Base-by-base conservation (phyloP, 2,888 invertebrate genomes). In the Drosophila mimica region DNA sequence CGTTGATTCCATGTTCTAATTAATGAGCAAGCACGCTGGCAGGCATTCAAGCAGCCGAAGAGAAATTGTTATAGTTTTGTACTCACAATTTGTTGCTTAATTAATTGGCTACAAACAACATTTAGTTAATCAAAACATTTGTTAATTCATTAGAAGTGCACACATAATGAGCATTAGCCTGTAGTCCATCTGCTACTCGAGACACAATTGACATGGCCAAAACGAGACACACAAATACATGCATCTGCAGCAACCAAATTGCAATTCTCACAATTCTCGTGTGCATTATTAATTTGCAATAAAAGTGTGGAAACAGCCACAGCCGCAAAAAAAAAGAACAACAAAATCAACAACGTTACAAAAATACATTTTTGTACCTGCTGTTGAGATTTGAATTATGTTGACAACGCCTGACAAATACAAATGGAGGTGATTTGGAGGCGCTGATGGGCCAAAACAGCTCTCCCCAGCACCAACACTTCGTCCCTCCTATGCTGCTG, bases 381-480 rank as follows among this genome's bases (percentile, higher is more conserved):
- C 81, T 61, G 81, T 76, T 76, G 72, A 70, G 74, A 71, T 75
- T 79, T 89, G 88, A 87, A 89, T 87, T 89, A 89, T 89, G 87
- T 72, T 89, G 87, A 87, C 87, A 84, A 88, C 83, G 81, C 68
- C 75, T 82, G 89, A 88, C 88, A 85, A 71, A 85, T 83, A 91
- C 90, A 91, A 91, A 91, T 91, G 90, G 90, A 91, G 70, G 82
- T 77, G 75, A 65, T 82, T 83, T 88, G 88, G 81, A 88, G 78
- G 80, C 72, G 82, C 85, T 79, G 76, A 80, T 79, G 79, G 80
- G 80, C 73, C 60, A 48, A 57, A 63, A 51, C 62, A 52, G 40
- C 53, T 8, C 33, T 40, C 15, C 46, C 17, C n/a, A 34, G 9
- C 33, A 17, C 34, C 20, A 33, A 13, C 8, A 25, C 43, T 54